Percentiles rank a stretch among this genome's conserved stretches.
phyloP scores from a whole-genome alignment of 1,140 invertebrate species.

The Araneus ventricosus region DNA sequence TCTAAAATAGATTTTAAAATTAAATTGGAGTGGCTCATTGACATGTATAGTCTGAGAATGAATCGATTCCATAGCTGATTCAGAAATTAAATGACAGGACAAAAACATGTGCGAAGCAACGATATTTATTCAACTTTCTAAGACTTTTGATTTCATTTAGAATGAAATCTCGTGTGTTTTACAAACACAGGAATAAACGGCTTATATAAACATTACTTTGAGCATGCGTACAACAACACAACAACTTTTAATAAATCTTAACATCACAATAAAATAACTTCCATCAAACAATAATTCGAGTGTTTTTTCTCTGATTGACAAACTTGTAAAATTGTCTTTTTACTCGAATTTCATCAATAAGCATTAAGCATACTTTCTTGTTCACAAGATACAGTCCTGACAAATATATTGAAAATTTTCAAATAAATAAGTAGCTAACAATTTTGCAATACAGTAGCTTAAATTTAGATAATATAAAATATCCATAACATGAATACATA shows the following conservation, averaged over 20 bases:
- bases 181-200: background rate
- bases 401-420: no score
- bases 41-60: background rate
- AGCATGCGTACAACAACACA: constrained; percentile 9
- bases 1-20: no score
- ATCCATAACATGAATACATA: no score
- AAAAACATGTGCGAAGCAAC: background rate
- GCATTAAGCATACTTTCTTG: no score
- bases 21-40: no score
- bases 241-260: constrained; percentile 23
- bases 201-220: constrained; percentile 4
- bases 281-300: background rate
- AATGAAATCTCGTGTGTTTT: background rate
- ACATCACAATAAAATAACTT: constrained; percentile 5
- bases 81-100: background rate
- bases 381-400: no score
- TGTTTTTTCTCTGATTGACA: no score
- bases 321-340: no score
- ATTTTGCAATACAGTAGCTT: no score
- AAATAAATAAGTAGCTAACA: no score
- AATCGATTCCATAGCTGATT: background rate
- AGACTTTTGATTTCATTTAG: background rate
- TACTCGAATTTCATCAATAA: no score
- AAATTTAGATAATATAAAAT: no score
- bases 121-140: constrained; percentile 37